A percentile compares a stretch with the other conserved stretches of the same genome.
Evolutionary conservation across 2,888 invertebrate species (phyloP).

Genomic region (Hemistola chrysoprasaria): DNA sequence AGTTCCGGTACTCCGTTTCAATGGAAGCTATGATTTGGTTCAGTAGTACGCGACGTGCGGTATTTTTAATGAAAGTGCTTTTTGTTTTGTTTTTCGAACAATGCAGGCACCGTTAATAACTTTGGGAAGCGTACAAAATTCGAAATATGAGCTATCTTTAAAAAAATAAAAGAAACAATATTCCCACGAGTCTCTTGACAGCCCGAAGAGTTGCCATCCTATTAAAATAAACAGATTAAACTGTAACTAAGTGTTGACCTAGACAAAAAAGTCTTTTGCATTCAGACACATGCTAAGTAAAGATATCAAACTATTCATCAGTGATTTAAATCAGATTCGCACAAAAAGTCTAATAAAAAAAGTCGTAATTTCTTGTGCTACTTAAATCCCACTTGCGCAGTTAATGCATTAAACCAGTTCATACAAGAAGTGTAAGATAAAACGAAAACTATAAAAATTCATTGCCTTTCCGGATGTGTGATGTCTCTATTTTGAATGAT

Average conservation of each 20-base stretch:
- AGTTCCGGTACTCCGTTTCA: constrained; percentile 30
- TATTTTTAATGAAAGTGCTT: constrained; percentile 31
- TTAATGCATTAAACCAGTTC: constrained; percentile 12
- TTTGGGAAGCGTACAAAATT: constrained; percentile 16
- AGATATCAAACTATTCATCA: constrained; percentile 27
- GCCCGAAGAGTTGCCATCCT: constrained; percentile 15
- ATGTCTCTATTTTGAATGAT: not conserved
- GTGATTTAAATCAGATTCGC: constrained; percentile 21
- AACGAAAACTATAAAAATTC: not conserved
- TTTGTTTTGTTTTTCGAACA: constrained; percentile 24
- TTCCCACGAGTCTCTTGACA: not conserved
- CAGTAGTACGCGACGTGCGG: constrained; percentile 31
- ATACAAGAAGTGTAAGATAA: constrained; percentile 3
- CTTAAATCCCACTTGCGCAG: constrained; percentile 15
- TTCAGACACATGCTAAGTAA: constrained; percentile 22
- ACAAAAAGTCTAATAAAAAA: constrained; percentile 26
- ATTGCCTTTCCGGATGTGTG: constrained; percentile 1
- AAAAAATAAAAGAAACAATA: too few species aligned
- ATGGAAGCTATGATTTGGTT: constrained; percentile 32
- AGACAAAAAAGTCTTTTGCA: constrained; percentile 25
- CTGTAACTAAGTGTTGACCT: constrained; percentile 24
- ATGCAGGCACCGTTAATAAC: constrained; percentile 21
- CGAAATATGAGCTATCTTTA: constrained; percentile 6
- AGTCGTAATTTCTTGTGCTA: constrained; percentile 21
- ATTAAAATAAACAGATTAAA: constrained; percentile 22